Evolutionary conservation across 1,140 invertebrate genomes (phyloP), one percentile per base, ranked within the genome.

Genomic region (Sycobia sp.): DNA sequence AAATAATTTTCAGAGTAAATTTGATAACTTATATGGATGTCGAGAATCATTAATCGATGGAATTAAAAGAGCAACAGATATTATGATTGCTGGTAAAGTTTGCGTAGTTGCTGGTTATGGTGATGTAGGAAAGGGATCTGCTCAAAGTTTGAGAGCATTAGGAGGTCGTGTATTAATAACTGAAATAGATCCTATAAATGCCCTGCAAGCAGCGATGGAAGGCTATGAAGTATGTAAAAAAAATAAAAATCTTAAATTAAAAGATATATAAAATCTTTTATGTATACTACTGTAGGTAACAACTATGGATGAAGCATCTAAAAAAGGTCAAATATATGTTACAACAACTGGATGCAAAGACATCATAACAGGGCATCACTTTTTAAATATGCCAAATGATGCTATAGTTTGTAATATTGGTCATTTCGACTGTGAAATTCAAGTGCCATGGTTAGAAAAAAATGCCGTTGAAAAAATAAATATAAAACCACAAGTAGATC

Each of bases 151-250:
- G 2, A 87, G 91, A 76, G 94, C 93, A 34, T 95, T 99, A 73
- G 98, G 98, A 49, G 93, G 95, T 23, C 87, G 97, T 68, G 98
- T 99, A 5, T 89, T 99, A 66, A 87, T 99, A 50, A 97, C 96
- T 20, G 98, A 99, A 88, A 95, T 99, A 71, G 98, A 99, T 86
- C 98, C 98, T 0, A 99, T 99, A 72, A 99, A 95, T 84, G 98
- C 98, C 13, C 85, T 99, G 23, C 98, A 99, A 84, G 89, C 94
- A 32, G 93, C 96, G 3, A 99, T 99, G 96, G 98, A 99, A 89
- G 98, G 96, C 51, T 95, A 93, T 73, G 90, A 95, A 84, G 86
- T 86, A 75, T 58, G 41, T 51, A 51, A 58, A 50, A 38, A 25
- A 20, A 38, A 38, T 54, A 55, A 16, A 44, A 36, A 55, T 27